These are phyloP conservation scores for Turritopsis rubra DNA, from an alignment of 30 jellyfish, hydroid and myxozoan species.

Conservation along the genomic window DNA sequence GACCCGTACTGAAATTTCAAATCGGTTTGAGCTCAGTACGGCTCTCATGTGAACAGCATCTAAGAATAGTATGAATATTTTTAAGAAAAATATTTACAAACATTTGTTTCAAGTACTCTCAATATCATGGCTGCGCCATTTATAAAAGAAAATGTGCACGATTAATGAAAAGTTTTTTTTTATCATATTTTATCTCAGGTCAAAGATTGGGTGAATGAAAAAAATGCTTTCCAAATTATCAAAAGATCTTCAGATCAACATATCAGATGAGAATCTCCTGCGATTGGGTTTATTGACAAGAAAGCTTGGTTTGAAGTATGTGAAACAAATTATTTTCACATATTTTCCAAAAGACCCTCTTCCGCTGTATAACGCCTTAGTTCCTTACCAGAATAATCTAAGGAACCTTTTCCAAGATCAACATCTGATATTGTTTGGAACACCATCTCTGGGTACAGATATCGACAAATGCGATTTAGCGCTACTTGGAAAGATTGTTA, in stretches of 20 bases:
- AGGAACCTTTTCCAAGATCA: not conserved
- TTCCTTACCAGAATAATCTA: not conserved
- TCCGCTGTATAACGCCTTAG: not conserved
- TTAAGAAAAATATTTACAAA: too few relatives aligned
- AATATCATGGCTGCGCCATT: too few relatives aligned
- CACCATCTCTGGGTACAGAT: not conserved
- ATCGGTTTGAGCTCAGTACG: too few relatives aligned
- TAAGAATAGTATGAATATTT: too few relatives aligned
- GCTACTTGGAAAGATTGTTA: not conserved
- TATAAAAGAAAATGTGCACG: too few relatives aligned
- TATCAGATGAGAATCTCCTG: constrained; percentile 8
- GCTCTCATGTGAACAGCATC: too few relatives aligned
- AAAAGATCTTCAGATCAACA: not conserved
- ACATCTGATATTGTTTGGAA: not conserved
- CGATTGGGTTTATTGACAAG: not conserved
- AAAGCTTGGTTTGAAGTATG: constrained; percentile 6
- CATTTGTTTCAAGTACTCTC: too few relatives aligned
- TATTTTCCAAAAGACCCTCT: not conserved
- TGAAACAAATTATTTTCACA: not conserved
- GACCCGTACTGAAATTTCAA: too few relatives aligned
- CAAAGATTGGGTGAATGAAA: too few relatives aligned
- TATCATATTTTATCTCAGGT: too few relatives aligned
- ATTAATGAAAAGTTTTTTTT: too few relatives aligned
- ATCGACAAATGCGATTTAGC: not conserved
- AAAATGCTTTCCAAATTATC: not conserved